Conservation (phyloP, 2,797 vertebrate genomes). For the Hydrolagus colliei region DNA sequence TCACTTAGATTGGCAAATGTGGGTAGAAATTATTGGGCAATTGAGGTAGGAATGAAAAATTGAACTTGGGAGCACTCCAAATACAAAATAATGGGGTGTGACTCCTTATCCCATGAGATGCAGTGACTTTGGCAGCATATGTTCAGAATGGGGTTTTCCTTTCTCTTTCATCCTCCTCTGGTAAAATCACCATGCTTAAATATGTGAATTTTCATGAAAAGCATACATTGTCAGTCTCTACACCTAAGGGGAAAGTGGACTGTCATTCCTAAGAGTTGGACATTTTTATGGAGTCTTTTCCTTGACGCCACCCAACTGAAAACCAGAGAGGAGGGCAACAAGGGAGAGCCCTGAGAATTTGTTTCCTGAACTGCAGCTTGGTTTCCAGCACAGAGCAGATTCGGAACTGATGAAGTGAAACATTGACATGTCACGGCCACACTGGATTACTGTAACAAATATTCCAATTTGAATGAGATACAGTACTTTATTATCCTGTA, state of each 20-base stretch:
- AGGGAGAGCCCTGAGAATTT: background rate
- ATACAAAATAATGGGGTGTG: background rate
- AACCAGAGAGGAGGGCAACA: background rate
- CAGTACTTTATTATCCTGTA: background rate
- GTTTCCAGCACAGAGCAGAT: background rate
- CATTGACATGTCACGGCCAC: background rate
- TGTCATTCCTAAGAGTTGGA: background rate
- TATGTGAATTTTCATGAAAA: too few species aligned
- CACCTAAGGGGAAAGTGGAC: too few species aligned
- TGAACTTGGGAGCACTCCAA: background rate
- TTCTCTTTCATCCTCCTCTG: too few species aligned
- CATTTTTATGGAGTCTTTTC: background rate
- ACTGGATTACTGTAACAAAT: background rate
- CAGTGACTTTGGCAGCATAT: too few species aligned
- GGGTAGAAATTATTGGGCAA: background rate
- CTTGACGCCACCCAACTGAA: background rate
- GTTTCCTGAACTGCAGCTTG: background rate
- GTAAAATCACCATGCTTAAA: too few species aligned
- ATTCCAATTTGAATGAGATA: background rate
- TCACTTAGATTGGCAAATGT: background rate
- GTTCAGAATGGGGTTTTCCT: too few species aligned
- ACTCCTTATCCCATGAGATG: too few species aligned
- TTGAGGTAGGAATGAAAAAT: background rate
- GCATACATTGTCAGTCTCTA: too few species aligned
- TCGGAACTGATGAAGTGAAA: background rate